Conservation (phyloP, 2,113 vertebrate species). For the Ictalurus punctatus region DNA sequence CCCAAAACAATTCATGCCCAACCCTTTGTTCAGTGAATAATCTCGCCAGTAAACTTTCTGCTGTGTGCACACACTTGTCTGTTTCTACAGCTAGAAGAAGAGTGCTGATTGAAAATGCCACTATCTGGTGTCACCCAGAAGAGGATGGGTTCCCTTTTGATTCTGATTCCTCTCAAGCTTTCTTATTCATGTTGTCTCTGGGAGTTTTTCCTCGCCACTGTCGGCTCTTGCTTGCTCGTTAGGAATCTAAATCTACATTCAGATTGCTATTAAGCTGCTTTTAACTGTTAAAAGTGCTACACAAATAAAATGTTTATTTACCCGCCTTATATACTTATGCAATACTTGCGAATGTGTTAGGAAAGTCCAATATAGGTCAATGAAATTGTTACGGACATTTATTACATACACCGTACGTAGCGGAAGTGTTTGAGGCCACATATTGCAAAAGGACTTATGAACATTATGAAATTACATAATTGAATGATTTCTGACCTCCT, state of each 20-base stretch:
- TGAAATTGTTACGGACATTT: not conserved
- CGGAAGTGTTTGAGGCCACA: not conserved
- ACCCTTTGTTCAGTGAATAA: not conserved
- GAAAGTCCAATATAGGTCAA: not conserved
- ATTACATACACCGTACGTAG: not conserved
- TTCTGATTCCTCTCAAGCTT: not conserved
- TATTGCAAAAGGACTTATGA: not conserved
- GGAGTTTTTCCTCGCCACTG: not conserved
- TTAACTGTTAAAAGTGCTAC: not conserved
- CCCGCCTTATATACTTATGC: not conserved
- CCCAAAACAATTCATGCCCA: not conserved
- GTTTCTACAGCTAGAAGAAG: not conserved
- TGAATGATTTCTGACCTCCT: constrained; percentile 79
- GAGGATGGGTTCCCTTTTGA: not conserved
- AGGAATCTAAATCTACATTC: not conserved
- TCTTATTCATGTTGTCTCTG: not conserved
- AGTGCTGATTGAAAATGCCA: not conserved
- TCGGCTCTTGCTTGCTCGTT: not conserved
- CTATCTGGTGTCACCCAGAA: not conserved
- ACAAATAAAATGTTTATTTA: not conserved
- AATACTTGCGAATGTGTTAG: not conserved
- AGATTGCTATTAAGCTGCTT: not conserved
- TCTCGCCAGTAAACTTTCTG: not conserved
- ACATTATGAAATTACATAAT: not conserved
- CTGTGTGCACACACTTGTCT: not conserved